Evolutionary conservation across 2,888 invertebrate species (phyloP), one percentile per base, ranked within the genome.

Genomic region (Galeopsomyia nigrocyanea): DNA sequence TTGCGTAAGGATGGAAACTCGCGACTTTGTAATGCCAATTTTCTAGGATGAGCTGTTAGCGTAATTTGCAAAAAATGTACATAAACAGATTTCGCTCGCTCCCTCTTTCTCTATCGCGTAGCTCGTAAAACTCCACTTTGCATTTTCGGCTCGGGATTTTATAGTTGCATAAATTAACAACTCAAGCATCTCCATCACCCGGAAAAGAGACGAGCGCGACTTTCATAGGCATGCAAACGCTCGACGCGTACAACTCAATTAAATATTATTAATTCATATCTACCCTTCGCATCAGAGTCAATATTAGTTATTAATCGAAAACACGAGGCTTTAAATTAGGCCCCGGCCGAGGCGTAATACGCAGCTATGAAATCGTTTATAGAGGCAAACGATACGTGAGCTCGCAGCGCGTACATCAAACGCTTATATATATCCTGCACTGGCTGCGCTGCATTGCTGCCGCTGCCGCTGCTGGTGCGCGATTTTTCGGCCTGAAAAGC

Each of bases 241-340:
- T 26, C 53, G n/a, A 13, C 31, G 13, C 51, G 17, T 53, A 46
- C 53, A 55, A 55, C 26, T 65, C 65, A 69, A 69, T 69, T 61
- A 73, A 10, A 53, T 50, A 66, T 70, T 69, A 69, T 73, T 70
- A 74, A 74, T 74, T 70, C 58, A 74, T 63, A 67, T 57, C 39
- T 58, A 70, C 31, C 26, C 56, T n/a, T n/a, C n/a, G 64, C 46
- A 63, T 56, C 60, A 67, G 53, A 67, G 74, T 58, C 67, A 66
- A 66, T 65, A 68, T 69, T 65, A 61, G 53, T 71, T 74, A 74
- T 74, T 74, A 74, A 74, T 71, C 58, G 67, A 64, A 19, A 31
- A 51, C 26, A 47, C 70, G 70, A 74, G 71, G 67, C 57, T 70
- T 74, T 67, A 67, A 74, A 74, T 74, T 66, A 66, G 69, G 55